phyloP scores from a whole-genome alignment of 2,888 invertebrate species.

The Brachynemurus nebulosus region DNA sequence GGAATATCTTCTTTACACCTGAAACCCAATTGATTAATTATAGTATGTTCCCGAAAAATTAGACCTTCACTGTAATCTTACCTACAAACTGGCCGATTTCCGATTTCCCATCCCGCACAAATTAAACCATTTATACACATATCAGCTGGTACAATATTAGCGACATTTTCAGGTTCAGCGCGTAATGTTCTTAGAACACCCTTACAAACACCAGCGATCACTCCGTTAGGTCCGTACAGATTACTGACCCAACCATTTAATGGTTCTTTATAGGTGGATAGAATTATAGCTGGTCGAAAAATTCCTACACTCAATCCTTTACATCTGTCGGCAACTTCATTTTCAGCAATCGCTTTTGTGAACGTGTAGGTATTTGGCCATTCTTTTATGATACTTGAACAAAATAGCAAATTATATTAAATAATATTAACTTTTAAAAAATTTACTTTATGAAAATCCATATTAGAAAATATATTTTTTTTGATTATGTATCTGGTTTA shows the following conservation, averaged over 20 bases:
- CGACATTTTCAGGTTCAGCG: conserved; percentile 42
- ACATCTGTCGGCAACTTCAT: conserved; percentile 43
- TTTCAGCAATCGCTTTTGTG: conserved; percentile 74
- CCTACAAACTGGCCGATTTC: conserved; percentile 32
- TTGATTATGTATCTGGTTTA: too few relatives aligned
- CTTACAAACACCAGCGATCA: conserved; percentile 43
- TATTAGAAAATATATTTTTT: too few relatives aligned
- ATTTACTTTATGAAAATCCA: too few relatives aligned
- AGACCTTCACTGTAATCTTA: conserved; percentile 20
- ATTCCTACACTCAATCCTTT: conserved; percentile 55
- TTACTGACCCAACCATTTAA: conserved; percentile 65
- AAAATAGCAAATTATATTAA: conserved; percentile 11
- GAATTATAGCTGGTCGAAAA: conserved; percentile 67
- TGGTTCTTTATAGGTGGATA: conserved; percentile 45
- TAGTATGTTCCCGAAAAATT: too few relatives aligned
- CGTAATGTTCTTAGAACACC: conserved; percentile 54
- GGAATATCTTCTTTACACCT: conserved; percentile 25
- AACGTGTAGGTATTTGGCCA: conserved; percentile 82
- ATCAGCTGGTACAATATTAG: conserved; percentile 66
- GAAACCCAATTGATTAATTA: too few relatives aligned
- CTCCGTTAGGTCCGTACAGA: conserved; percentile 59
- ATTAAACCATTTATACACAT: conserved; percentile 56
- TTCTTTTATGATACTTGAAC: conserved; percentile 40
- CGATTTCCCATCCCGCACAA: conserved; percentile 44
- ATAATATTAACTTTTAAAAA: too few relatives aligned